Base-by-base conservation (phyloP, 2,888 invertebrate genomes). In the Lordiphosa andalusiaca region DNA sequence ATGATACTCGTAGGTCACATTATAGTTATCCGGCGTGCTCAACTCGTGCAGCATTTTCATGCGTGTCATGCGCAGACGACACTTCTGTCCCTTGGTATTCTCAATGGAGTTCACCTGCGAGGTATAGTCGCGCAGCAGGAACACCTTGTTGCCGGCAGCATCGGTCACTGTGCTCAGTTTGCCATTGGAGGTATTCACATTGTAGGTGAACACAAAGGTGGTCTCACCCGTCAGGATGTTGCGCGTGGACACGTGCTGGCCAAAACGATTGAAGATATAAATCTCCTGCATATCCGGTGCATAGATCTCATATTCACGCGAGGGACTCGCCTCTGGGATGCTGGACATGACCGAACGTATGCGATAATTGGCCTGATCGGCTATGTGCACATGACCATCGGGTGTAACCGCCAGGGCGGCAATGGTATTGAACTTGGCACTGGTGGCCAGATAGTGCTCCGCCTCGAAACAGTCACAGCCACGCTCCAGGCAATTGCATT, bases 241-340 rank as follows among this genome's bases (percentile, higher is more conserved):
- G 73, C 95, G 95, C 0, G 98, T 98, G 54, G 95, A 94, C 3
- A 97, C 93, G 86, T 99, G 99, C 87, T 98, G 98, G 0, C 99
- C 99, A 86, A 97, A 97, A 72, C 96, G 91, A 84, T 97, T 97
- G 90, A 97, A 97, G 21, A 97, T 93, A 84, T 97, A 97, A 62
- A 96, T 94, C 89, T 98, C 98, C 89, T 98, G 98, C 3, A 97
- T 96, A 80, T 98, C 97, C 0, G 98, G 96, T 0, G 97, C 96
- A 83, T 96, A 96, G 56, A 99, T 97, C 88, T 98, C 96, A 87
- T 98, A 99, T 86, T 96, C 96, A 41, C 96, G 91, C 0, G 94
- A 92, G 0, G 93, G 92, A 76, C 95, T 95, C 0, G 96, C 95
- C 71, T 96, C 95, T 0, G 96, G 96, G 61, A 96, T 96, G 80